phyloP scores from a whole-genome alignment of 2,797 vertebrate species.

The Chromis chromis region DNA sequence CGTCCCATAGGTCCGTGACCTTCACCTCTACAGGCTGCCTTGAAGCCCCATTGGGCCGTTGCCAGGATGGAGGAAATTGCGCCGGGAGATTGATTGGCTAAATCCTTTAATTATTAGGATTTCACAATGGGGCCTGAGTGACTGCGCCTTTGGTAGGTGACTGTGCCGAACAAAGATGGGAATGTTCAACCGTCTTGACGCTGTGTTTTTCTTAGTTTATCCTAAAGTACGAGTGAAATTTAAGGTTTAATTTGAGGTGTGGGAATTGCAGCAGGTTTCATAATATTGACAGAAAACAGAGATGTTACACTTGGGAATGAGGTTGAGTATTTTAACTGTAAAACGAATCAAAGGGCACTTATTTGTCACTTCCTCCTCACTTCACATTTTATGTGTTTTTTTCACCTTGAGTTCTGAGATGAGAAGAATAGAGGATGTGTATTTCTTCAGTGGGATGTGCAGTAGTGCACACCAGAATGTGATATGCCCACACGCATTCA shows the following conservation, averaged over 20 bases:
- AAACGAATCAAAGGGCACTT: constrained; percentile 68
- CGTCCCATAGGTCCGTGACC: constrained; percentile 83
- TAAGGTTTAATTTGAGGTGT: constrained; percentile 58
- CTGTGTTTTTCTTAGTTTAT: constrained; percentile 33
- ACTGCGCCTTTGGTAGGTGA: constrained; percentile 55
- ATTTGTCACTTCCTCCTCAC: constrained; percentile 73
- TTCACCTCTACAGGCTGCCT: constrained; percentile 78
- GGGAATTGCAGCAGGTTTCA: constrained; percentile 61
- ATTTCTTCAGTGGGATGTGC: constrained; percentile 60
- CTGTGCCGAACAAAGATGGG: constrained; percentile 60
- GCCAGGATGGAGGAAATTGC: constrained; percentile 83
- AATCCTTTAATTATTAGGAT: constrained; percentile 82
- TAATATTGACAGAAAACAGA: constrained; percentile 70
- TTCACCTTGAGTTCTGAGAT: constrained; percentile 35
- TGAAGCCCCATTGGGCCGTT: constrained; percentile 75
- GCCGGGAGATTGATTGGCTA: constrained; percentile 78
- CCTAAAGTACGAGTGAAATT: constrained; percentile 53
- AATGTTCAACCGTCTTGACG: constrained; percentile 48
- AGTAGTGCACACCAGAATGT: constrained; percentile 48
- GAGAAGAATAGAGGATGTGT: constrained; percentile 39
- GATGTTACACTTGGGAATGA: constrained; percentile 39
- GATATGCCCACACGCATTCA: constrained; percentile 71
- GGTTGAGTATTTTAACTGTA: constrained; percentile 58
- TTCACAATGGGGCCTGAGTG: constrained; percentile 69
- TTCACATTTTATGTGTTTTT: constrained; percentile 57